These are phyloP conservation scores for Sula dactylatra DNA, from an alignment of 2,113 vertebrate genomes.

Conservation along the genomic window DNA sequence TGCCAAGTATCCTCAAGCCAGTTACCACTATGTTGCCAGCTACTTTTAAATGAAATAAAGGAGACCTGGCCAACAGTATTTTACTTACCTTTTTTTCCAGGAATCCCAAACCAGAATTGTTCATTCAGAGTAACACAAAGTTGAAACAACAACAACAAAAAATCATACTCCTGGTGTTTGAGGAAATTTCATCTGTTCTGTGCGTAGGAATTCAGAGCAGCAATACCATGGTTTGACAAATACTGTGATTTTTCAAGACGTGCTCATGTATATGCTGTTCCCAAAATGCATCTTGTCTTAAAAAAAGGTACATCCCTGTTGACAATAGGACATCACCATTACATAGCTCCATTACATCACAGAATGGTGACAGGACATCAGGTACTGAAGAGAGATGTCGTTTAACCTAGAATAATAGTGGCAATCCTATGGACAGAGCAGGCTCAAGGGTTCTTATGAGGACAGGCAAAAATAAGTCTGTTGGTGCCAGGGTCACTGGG, in stretches of 20 bases:
- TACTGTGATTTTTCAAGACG: neutral
- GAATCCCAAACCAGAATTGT: neutral
- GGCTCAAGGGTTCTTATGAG: neutral
- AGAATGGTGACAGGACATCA: neutral
- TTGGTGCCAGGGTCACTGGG: neutral
- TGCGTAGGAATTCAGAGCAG: neutral
- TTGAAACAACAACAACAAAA: neutral
- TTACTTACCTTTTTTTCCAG: neutral
- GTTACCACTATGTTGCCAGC: neutral
- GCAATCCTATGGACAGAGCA: neutral
- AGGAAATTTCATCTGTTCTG: neutral
- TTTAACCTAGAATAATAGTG: neutral
- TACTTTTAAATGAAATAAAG: neutral
- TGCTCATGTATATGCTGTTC: neutral
- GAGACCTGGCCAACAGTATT: neutral
- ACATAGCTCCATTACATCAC: neutral
- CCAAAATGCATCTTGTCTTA: neutral
- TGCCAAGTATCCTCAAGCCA: neutral
- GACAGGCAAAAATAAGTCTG: neutral
- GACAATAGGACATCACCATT: neutral
- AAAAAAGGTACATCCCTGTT: neutral
- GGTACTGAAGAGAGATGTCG: neutral
- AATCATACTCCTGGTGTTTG: neutral
- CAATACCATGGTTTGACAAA: neutral
- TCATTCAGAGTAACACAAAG: neutral